These are phyloP conservation scores for Leptopilina clavipes DNA, from an alignment of 1,140 invertebrate species.

Conservation along the genomic window DNA sequence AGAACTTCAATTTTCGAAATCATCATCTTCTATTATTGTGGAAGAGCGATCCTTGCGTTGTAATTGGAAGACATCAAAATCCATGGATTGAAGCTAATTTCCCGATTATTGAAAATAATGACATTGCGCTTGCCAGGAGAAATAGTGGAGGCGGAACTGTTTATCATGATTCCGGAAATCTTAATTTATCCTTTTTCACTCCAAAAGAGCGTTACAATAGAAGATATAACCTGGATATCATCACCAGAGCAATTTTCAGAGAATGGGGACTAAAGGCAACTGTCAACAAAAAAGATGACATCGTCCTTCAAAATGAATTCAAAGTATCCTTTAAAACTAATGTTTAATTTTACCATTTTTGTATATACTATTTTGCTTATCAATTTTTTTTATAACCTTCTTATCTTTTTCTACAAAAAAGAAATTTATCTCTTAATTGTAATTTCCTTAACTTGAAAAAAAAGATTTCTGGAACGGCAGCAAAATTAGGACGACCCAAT, in stretches of 20 bases:
- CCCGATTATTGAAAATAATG: constrained; percentile 76
- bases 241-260: constrained; percentile 85
- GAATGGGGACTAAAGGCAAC: constrained; percentile 85
- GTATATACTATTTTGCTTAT: no score
- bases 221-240: constrained; percentile 88
- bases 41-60: constrained; percentile 94
- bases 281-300: constrained; percentile 88
- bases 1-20: constrained; percentile 86
- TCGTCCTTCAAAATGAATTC: constrained; percentile 85
- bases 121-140: constrained; percentile 86
- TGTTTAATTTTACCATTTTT: not conserved
- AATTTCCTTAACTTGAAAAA: constrained; percentile 39
- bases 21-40: constrained; percentile 91
- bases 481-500: constrained; percentile 88
- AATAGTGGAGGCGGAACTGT: constrained; percentile 98
- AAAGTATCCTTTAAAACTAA: constrained; percentile 79
- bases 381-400: not conserved
- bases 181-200: constrained; percentile 94
- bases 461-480: constrained; percentile 93
- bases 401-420: no score
- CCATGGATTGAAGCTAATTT: constrained; percentile 94
- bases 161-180: constrained; percentile 95
- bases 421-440: not conserved
- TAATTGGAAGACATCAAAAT: constrained; percentile 97
- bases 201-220: constrained; percentile 86